Evolutionary conservation across 1,140 invertebrate species (phyloP).

Genomic region (Drosophila persimilis): DNA sequence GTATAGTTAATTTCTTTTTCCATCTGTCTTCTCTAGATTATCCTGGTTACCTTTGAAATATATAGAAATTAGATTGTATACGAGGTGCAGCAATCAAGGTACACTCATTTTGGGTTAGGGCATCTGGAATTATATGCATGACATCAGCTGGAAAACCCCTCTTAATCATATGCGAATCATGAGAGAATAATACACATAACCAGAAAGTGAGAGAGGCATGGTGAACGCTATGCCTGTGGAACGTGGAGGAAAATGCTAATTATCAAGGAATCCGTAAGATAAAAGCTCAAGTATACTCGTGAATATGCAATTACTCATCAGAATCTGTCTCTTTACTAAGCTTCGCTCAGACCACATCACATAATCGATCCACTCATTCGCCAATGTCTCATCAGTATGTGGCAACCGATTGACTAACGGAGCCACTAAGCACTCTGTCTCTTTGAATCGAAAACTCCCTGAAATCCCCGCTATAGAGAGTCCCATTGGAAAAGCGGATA

Average conservation of each 20-base stretch:
- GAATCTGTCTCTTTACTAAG: no score
- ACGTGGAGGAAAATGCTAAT: background rate
- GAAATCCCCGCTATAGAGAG: no score
- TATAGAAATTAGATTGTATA: background rate
- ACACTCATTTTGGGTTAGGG: slow-evolving; percentile 10
- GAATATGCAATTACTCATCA: no score
- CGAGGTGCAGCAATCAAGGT: background rate
- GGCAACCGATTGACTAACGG: slow-evolving; percentile 8
- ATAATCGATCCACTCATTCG: background rate
- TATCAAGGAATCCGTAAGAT: no score
- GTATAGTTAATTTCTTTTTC: no score
- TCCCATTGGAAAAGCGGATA: no score
- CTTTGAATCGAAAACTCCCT: slow-evolving; percentile 21
- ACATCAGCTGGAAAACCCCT: slow-evolving; percentile 64
- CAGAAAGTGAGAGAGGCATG: slow-evolving; percentile 3
- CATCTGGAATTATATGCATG: slow-evolving; percentile 57
- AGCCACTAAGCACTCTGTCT: background rate
- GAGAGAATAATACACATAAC: background rate
- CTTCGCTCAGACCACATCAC: background rate
- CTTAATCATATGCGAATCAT: slow-evolving; percentile 55
- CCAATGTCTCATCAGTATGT: slow-evolving; percentile 21
- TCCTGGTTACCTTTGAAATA: background rate
- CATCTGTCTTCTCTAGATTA: no score
- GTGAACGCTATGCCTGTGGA: background rate
- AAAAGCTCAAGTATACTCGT: no score